These are phyloP conservation scores for Eulemur rufifrons DNA, from an alignment of 2,113 vertebrate genomes.

Conservation along the genomic window DNA sequence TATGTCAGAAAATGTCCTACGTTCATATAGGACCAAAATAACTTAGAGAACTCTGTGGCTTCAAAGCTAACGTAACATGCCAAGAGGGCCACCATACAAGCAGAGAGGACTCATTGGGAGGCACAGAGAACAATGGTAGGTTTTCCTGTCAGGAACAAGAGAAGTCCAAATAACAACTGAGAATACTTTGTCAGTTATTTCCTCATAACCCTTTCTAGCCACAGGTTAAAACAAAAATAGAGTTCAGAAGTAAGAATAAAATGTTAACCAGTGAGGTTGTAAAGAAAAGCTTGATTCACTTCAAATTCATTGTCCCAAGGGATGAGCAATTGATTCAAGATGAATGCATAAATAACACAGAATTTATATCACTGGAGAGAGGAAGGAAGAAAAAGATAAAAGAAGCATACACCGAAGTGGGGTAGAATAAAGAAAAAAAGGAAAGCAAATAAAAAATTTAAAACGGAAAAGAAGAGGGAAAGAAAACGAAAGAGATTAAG, in stretches of 20 bases:
- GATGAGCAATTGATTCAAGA: not conserved
- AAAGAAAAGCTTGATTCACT: not conserved
- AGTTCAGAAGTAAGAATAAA: constrained; percentile 54
- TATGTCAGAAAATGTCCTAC: constrained; percentile 13
- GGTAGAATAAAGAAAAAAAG: not conserved
- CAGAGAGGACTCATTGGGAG: not conserved
- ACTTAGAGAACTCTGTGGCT: not conserved
- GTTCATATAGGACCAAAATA: not conserved
- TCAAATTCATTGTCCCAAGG: not conserved
- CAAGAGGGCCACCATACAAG: not conserved
- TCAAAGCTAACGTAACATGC: not conserved
- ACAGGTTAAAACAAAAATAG: not conserved
- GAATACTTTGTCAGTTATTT: constrained; percentile 7
- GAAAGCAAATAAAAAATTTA: not conserved
- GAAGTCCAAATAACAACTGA: not conserved
- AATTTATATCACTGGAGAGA: not conserved
- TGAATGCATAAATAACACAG: not conserved
- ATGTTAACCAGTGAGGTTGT: not conserved
- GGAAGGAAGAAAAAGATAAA: not conserved
- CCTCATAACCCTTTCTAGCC: not conserved
- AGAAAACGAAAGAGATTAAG: constrained; percentile 38
- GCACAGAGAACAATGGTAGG: not conserved
- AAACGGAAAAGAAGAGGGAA: not conserved
- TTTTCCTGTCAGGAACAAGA: not conserved
- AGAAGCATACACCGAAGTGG: not conserved